Percentiles rank a stretch among this genome's conserved stretches.
Evolutionary conservation across 2,888 invertebrate species (phyloP).

Genomic region (Poecilus cupreus): DNA sequence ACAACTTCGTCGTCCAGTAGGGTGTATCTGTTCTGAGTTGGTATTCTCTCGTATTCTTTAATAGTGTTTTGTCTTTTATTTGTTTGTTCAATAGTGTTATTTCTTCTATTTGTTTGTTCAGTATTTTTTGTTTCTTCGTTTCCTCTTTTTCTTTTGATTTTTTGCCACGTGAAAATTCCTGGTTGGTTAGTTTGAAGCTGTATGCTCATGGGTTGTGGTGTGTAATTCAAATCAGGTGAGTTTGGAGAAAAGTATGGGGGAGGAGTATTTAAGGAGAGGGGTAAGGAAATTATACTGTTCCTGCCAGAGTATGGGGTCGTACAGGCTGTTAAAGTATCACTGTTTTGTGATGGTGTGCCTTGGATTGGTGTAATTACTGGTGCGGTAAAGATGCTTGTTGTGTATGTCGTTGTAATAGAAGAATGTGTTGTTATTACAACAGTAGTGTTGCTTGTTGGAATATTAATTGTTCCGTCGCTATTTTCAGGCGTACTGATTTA

Average conservation of each 20-base stretch:
- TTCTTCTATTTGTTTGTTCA: not conserved
- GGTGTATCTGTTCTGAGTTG: too few relatives aligned
- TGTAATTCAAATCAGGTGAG: too few relatives aligned
- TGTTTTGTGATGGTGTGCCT: not conserved
- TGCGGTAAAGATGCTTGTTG: not conserved
- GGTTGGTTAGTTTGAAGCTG: not conserved
- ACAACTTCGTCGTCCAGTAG: not conserved
- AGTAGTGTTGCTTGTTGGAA: not conserved
- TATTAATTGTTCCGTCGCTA: not conserved
- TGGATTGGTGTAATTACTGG: not conserved
- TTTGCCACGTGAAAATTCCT: not conserved
- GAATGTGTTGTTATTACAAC: not conserved
- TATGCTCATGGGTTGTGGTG: not conserved
- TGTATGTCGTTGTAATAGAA: not conserved
- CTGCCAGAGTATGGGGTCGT: not conserved
- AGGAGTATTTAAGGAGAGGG: not conserved
- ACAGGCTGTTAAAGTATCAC: not conserved
- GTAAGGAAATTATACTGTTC: not conserved
- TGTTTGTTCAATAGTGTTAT: not conserved
- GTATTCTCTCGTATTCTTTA: not conserved
- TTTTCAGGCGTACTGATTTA: not conserved
- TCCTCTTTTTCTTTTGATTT: not conserved
- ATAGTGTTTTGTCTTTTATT: not conserved
- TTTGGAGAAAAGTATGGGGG: not conserved
- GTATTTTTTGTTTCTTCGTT: not conserved